These are phyloP conservation scores for Lamellibrachia luymesi DNA, from an alignment of 1,140 invertebrate species.

Conservation along the genomic window DNA sequence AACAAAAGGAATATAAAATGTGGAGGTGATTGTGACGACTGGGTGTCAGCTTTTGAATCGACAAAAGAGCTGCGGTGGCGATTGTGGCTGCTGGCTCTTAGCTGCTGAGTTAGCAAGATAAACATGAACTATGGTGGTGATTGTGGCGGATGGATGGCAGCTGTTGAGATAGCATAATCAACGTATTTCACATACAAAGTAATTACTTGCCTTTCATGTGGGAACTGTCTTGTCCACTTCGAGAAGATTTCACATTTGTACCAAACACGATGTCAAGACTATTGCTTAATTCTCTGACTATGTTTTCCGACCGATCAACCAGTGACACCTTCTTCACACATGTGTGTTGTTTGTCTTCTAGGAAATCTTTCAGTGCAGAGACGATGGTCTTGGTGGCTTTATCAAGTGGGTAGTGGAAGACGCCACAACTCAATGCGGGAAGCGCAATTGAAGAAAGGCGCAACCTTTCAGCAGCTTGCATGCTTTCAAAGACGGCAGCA, in stretches of 20 bases:
- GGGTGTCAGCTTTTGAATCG: not conserved
- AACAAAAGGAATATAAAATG: too few species aligned
- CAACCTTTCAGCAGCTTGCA: conserved; percentile 27
- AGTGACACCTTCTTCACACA: not conserved
- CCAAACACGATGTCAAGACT: not conserved
- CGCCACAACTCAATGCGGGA: conserved; percentile 39
- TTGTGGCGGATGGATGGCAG: too few species aligned
- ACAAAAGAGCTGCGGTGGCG: not conserved
- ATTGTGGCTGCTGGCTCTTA: too few species aligned
- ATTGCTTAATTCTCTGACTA: not conserved
- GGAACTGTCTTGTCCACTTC: not conserved
- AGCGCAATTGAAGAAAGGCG: conserved; percentile 31
- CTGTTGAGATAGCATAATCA: too few species aligned
- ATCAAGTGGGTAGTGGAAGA: conserved; percentile 38
- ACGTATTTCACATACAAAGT: not conserved
- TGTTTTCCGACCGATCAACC: not conserved
- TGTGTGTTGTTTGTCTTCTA: not conserved
- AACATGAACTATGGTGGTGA: not conserved
- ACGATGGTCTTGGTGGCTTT: conserved; percentile 2
- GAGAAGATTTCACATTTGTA: not conserved
- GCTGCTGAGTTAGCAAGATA: not conserved
- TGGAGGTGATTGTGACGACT: not conserved
- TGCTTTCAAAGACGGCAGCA: conserved; percentile 31
- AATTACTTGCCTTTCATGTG: not conserved
- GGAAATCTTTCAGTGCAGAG: not conserved